Evolutionary conservation across 2,888 invertebrate genomes (phyloP), one percentile per base, ranked within the genome.

Genomic region (Drosophila subquinaria): DNA sequence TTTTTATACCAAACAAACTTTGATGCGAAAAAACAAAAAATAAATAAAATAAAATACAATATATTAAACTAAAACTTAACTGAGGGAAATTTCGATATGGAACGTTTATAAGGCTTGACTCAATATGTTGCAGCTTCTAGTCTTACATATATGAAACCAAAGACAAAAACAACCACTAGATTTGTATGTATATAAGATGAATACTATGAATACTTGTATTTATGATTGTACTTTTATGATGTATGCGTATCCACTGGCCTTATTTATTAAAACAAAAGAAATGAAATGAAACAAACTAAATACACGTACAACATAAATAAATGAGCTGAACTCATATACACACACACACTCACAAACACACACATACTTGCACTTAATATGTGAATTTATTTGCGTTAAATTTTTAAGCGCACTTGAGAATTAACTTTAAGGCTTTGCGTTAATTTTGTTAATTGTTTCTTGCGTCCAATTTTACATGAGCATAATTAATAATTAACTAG

Each of bases 221-320:
- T 72, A 79, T 68, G 53, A 86, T 81, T 90, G 90, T 86, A 90
- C 88, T 91, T 90, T 82, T 87, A 89, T 90, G 90, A 88, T 90
- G 89, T 88, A 84, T 88, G 86, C 89, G 89, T 90, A 91, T 92
- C 91, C 90, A 90, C 92, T 89, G 91, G 92, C 92, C 92, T 92
- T 92, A 92, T 91, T 92, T 91, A 88, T 83, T 75, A 70, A 77
- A 40, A 42, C 66, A 75, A 78, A 79, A 62, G 27, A 27, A 27
- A 27, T 27, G 62, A 69, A 68, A 68, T 61, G 66, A 47, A 74
- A 61, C 66, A 68, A 82, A 78, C 59, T 53, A 62, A 69, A 55
- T 17, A 60, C 17, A 17, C 17, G 17, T 17, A 17, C 68, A 36
- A 57, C 61, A 73, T 20, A 42, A 48, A 35, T 23, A 66, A 79